Percentiles rank a stretch among this genome's conserved stretches.
Conservation (phyloP, 1,140 invertebrate genomes). For the Drosophila lacertosa region DNA sequence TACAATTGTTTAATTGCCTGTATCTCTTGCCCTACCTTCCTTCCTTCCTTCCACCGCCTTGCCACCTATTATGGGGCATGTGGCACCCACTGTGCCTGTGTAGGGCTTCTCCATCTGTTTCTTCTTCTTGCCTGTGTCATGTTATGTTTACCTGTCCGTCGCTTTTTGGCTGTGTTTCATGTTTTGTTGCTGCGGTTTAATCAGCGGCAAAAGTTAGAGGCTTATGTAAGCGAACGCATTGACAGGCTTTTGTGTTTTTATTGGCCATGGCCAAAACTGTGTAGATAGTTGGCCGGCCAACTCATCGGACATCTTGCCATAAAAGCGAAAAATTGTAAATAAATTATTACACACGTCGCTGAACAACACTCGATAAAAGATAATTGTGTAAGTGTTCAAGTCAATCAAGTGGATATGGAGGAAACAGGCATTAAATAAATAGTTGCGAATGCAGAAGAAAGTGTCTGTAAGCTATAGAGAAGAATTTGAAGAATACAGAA, state of each 20-base stretch:
- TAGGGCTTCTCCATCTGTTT: background rate
- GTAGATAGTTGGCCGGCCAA: background rate
- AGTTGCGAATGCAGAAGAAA: too few species aligned
- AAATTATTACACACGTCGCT: background rate
- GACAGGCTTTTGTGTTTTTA: constrained; percentile 12
- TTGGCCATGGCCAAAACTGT: background rate
- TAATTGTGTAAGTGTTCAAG: too few species aligned
- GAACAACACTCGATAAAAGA: background rate
- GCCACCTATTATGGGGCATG: constrained; percentile 22
- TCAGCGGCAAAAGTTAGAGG: constrained; percentile 27
- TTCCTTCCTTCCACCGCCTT: too few species aligned
- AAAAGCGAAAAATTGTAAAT: constrained; percentile 12
- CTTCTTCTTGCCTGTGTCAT: constrained; percentile 26
- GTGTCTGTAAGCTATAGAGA: too few species aligned
- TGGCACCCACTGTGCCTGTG: constrained; percentile 34
- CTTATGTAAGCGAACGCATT: constrained; percentile 25
- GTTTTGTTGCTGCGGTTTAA: constrained; percentile 30
- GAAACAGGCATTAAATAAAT: too few species aligned
- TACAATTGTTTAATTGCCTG: constrained; percentile 71
- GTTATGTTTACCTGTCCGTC: constrained; percentile 19
- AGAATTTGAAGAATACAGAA: too few species aligned
- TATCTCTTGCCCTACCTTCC: constrained; percentile 56
- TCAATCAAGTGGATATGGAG: too few species aligned
- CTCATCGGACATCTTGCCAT: background rate
- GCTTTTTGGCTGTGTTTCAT: constrained; percentile 15